Evolutionary conservation across 1,140 invertebrate species (phyloP).

Genomic region (Metaphire vulgaris): DNA sequence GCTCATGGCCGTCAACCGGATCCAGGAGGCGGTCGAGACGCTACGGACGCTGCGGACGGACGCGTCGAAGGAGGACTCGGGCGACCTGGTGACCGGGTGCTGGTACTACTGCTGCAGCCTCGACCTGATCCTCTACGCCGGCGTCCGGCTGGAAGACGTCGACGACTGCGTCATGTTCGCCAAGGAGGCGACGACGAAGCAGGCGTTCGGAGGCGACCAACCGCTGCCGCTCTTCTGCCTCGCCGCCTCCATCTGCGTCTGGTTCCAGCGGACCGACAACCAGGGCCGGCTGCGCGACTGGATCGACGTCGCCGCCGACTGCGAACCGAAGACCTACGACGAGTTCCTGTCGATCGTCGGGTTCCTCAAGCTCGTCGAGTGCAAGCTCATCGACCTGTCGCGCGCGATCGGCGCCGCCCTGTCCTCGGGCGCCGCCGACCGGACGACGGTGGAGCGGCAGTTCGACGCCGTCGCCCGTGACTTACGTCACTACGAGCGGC

Average conservation of each 20-base stretch:
- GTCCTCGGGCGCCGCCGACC: too few species aligned
- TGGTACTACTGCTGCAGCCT: conserved; percentile 1
- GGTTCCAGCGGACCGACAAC: background rate
- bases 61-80: background rate
- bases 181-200: background rate
- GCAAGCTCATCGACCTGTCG: background rate
- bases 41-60: background rate
- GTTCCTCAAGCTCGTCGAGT: background rate
- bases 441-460: background rate
- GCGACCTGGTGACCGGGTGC: background rate
- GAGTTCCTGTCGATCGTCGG: background rate
- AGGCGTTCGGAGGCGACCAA: background rate
- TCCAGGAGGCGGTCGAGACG: conserved; percentile 6
- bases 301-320: background rate
- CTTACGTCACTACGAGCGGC: background rate
- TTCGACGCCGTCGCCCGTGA: background rate
- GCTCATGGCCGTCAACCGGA: background rate
- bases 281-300: background rate
- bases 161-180: background rate
- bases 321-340: background rate
- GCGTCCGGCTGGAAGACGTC: background rate
- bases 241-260: background rate
- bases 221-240: background rate
- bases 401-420: too few species aligned
- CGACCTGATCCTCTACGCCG: conserved; percentile 13